Base-by-base conservation (phyloP, 2,113 vertebrate genomes). In the Nerophis ophidion region DNA sequence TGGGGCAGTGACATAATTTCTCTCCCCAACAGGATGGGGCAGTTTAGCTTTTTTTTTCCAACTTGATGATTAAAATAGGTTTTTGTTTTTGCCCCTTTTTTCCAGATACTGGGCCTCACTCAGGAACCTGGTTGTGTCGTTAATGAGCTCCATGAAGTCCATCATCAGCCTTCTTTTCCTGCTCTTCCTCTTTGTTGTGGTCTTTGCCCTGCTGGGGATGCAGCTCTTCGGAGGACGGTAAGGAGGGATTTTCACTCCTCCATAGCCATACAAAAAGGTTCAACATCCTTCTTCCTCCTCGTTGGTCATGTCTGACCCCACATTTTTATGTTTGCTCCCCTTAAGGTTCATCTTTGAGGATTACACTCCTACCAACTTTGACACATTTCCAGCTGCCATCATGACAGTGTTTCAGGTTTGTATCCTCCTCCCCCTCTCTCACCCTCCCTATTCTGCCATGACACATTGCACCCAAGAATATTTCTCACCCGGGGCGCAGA, bases 121-220 rank as follows among this genome's bases (percentile, higher is more conserved):
- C 63, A 86, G 91, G 68, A 92, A 92, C 82, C 72, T 92, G 77
- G 91, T 92, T 8, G 91, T 91, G 48, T 92, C 91, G 40, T 85
- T 92, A 48, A 91, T 92, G 90, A 92, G 90, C 84, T 92, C 91
- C 73, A 91, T 92, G 91, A 91, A 91, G 83, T 92, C 91, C 72
- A 92, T 92, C 46, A 91, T 91, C 80, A 91, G 90, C 61, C 79
- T 92, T 67, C 89, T 92, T 45, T 91, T 92, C 57, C 88, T 92
- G 17, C 89, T 92, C 72, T 92, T 92, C 76, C 89, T 91, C 71
- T 91, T 91, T 65, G 84, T 89, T 5, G 90, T 91, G 44, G 90
- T 91, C 51, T 91, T 91, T 33, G 90, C 90, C 63, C 80, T 91
- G 38, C 81, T 91, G 46, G 90, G 90, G 49, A 91, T 91, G 90